Evolutionary conservation across 2,888 invertebrate species (phyloP), one percentile per base, ranked within the genome.

Genomic region (Tetheella fluctuosa): DNA sequence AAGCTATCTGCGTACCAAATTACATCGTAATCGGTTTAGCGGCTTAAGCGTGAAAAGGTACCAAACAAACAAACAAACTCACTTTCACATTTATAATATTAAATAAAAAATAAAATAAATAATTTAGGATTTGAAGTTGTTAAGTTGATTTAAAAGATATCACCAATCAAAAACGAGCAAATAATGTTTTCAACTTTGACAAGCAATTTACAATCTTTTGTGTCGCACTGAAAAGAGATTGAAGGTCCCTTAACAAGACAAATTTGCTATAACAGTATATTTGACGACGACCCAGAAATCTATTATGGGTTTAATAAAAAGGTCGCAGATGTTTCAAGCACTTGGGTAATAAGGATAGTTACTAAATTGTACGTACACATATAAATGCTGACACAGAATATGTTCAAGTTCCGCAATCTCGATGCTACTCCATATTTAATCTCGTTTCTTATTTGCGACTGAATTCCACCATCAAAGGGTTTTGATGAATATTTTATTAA

Each of bases 401-500:
- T n/a, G 23, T 48, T 48, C 1, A 48, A 48, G 48, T 48, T 48
- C 17, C 17, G 10, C 48, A 48, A 48, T 48, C 48, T 48, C 48
- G n/a, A 20, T 20, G 20, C 25, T 57, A 25, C 42, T 57, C 57
- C 25, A 39, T 42, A 57, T 57, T 57, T 42, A 39, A 25, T 30
- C 42, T 57, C 57, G 42, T 42, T 57, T 15, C 25, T 57, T 57
- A 57, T 57, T 57, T 57, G 42, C 23, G n/a, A 57, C 39, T 25
- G 42, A 58, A 54, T 53, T 34, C 53, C 37, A 39, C 58, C 53
- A 54, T 58, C 58, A 58, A 54, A 58, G 58, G 58, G 37, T 39
- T 53, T 39, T 34, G 53, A 23, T 42, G 39, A 42, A 57, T 57
- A 57, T 57, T 57, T 57, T 42, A 57, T 17, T 23, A 42, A 23